Conservation (phyloP, 2,113 vertebrate genomes). For the Tetrax tetrax region DNA sequence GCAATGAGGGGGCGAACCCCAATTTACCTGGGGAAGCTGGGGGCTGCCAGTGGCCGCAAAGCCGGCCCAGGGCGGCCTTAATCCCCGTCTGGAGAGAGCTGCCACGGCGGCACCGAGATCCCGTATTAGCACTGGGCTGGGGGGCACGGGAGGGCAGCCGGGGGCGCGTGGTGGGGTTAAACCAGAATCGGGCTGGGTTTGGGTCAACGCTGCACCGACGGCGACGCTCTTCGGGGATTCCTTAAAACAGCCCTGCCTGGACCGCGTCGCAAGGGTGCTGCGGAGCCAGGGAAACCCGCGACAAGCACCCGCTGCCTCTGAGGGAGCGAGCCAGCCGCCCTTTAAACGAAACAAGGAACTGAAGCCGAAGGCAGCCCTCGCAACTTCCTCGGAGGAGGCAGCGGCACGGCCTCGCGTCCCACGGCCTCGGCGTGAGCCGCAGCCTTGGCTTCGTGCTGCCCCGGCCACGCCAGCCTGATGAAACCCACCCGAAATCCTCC, state of each 20-base stretch:
- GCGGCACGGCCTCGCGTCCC: not conserved
- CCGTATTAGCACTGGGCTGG: not conserved
- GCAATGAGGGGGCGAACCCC: not conserved
- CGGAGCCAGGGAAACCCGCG: not conserved
- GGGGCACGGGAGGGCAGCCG: not conserved
- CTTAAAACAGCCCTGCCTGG: not conserved
- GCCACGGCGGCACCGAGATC: not conserved
- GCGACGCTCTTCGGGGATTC: not conserved
- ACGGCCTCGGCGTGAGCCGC: not conserved
- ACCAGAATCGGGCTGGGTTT: not conserved
- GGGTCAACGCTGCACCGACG: rapidly evolving
- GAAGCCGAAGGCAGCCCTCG: not conserved
- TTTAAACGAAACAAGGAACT: constrained; percentile 12
- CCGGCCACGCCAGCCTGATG: not conserved
- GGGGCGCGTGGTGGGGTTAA: not conserved
- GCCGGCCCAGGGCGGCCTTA: not conserved
- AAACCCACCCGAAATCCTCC: not conserved
- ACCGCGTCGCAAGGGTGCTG: not conserved
- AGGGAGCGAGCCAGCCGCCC: not conserved
- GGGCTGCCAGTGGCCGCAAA: rapidly evolving
- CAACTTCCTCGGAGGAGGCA: not conserved
- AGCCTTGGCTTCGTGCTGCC: not conserved
- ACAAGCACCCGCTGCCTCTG: rapidly evolving
- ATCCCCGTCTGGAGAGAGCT: not conserved
- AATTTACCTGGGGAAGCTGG: rapidly evolving